phyloP scores from a whole-genome alignment of 2,113 vertebrate species.

The Tragulus kanchil region DNA sequence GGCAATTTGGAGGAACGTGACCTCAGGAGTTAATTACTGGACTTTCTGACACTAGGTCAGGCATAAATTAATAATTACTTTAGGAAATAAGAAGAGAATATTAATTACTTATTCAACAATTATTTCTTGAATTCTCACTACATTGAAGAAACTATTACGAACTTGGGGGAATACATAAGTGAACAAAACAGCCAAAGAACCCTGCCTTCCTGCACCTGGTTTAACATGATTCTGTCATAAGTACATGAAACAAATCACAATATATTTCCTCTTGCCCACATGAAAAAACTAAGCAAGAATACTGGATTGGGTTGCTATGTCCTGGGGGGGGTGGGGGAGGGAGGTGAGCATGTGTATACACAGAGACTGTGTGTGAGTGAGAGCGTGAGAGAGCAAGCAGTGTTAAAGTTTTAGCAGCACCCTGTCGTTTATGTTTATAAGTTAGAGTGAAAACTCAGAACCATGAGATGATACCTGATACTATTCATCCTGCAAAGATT shows the following conservation, averaged over 20 bases:
- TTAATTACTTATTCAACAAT: not conserved
- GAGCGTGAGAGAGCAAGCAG: too few species aligned
- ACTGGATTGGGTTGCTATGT: not conserved
- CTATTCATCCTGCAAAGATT: not conserved
- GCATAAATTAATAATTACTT: not conserved
- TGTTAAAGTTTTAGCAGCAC: not conserved
- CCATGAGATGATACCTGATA: not conserved
- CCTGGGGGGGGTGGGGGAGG: not conserved
- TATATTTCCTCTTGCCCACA: not conserved
- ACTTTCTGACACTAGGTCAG: not conserved
- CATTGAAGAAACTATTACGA: not conserved
- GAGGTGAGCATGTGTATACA: too few species aligned
- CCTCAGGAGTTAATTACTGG: not conserved
- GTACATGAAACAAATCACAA: not conserved
- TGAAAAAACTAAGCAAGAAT: not conserved
- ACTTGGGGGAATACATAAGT: not conserved
- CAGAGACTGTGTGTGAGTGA: too few species aligned
- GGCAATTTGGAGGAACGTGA: not conserved
- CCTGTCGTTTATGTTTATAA: not conserved
- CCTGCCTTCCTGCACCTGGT: not conserved
- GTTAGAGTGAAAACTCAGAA: not conserved
- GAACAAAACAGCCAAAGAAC: not conserved
- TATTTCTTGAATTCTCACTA: not conserved
- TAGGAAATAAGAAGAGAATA: not conserved
- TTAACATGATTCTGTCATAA: not conserved